These are phyloP conservation scores for Procambarus clarkii DNA, from an alignment of 1,140 invertebrate genomes.

Conservation along the genomic window DNA sequence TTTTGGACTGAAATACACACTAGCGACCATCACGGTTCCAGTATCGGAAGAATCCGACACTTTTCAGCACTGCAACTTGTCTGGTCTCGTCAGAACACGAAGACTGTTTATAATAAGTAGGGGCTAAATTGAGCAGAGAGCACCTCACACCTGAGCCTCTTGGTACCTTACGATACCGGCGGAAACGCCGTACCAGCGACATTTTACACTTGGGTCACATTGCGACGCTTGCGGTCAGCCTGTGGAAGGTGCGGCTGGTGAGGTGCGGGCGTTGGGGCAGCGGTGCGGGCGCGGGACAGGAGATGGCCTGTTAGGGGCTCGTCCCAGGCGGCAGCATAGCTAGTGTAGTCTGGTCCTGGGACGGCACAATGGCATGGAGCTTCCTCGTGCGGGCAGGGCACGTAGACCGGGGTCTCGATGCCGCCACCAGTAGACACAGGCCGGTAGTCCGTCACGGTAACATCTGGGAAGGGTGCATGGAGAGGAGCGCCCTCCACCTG, in stretches of 20 bases:
- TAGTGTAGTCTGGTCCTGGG: constrained; percentile 69
- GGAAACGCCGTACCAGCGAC: background rate
- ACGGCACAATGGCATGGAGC: constrained; percentile 56
- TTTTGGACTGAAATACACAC: background rate
- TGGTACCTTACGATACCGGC: constrained; percentile 21
- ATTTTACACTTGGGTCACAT: constrained; percentile 70
- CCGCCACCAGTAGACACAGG: constrained; percentile 37
- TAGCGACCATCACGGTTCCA: background rate
- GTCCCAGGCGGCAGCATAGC: constrained; percentile 70
- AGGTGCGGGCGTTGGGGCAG: constrained; percentile 25
- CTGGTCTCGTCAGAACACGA: background rate
- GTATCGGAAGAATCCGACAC: background rate
- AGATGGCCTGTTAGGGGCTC: constrained; percentile 72
- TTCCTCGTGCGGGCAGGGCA: constrained; percentile 63
- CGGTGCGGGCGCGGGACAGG: constrained; percentile 64
- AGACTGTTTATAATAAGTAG: constrained; percentile 12
- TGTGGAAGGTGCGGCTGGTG: constrained; percentile 55
- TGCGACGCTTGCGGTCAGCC: constrained; percentile 70
- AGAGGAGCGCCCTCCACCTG: constrained; percentile 60
- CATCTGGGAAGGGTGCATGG: constrained; percentile 67
- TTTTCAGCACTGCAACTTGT: background rate
- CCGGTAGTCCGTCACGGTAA: constrained; percentile 71
- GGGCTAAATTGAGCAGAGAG: constrained; percentile 59
- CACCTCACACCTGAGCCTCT: constrained; percentile 45
- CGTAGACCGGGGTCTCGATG: constrained; percentile 53